These are phyloP conservation scores for Tetramorium alpestre DNA, from an alignment of 1,140 invertebrate species.

Conservation along the genomic window DNA sequence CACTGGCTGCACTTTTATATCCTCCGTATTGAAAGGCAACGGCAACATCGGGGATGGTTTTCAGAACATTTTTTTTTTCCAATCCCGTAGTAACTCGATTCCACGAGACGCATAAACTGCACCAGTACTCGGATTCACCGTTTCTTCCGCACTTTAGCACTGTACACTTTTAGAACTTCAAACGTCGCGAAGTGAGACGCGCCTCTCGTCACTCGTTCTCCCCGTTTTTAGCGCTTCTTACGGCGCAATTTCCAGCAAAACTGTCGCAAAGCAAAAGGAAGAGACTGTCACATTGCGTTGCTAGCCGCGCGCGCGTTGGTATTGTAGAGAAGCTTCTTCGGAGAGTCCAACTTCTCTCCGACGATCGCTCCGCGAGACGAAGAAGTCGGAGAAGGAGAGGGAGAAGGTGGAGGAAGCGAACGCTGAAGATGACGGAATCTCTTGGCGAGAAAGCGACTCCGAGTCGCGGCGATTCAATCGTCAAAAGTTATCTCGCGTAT, in stretches of 20 bases:
- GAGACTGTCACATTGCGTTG: background rate
- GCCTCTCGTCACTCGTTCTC: background rate
- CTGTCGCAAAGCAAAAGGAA: background rate
- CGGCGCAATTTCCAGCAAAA: conserved; percentile 15
- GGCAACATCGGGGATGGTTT: background rate
- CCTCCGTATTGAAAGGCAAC: background rate
- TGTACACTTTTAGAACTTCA: conserved; percentile 25
- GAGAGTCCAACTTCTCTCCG: background rate
- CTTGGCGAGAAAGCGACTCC: background rate
- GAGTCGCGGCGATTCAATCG: background rate
- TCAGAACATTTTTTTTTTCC: conserved; percentile 1
- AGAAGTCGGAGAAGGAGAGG: background rate
- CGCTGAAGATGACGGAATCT: background rate
- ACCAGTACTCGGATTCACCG: conserved; percentile 6
- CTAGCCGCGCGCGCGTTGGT: background rate
- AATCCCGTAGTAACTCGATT: conserved; percentile 11
- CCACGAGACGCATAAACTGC: background rate
- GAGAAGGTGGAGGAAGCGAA: background rate
- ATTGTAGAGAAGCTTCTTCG: conserved; percentile 1
- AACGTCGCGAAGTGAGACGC: conserved; percentile 14
- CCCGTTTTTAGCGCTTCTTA: conserved; percentile 30
- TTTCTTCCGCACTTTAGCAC: conserved; percentile 20
- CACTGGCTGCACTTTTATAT: conserved; percentile 12
- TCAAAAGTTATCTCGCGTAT: conserved; percentile 10
- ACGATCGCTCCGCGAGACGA: background rate